Conservation (phyloP, 2,797 vertebrate species). For the Chrosomus eos region DNA sequence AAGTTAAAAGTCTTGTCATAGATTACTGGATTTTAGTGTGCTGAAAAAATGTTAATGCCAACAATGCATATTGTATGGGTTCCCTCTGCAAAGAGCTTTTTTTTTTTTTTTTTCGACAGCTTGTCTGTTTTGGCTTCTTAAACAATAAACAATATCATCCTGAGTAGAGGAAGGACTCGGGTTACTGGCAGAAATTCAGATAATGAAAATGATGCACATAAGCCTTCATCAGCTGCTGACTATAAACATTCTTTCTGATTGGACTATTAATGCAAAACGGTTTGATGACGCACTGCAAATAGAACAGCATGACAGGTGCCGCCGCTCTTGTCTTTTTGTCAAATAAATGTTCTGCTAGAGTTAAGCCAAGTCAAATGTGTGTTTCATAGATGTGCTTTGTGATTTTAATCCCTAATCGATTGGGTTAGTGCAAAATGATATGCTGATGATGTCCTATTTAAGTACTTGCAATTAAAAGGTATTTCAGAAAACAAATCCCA, state of each 20-base stretch:
- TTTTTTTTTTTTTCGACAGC: background rate
- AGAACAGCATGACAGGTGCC: background rate
- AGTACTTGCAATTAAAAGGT: background rate
- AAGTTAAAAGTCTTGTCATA: background rate
- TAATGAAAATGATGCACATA: conserved; percentile 14
- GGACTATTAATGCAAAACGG: background rate
- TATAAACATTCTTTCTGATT: conserved; percentile 26
- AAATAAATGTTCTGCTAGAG: background rate
- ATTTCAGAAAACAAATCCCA: background rate
- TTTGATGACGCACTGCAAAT: conserved; percentile 22
- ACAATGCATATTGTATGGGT: background rate
- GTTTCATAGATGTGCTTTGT: background rate
- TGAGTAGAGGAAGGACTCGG: background rate
- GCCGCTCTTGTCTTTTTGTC: background rate
- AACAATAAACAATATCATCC: conserved; percentile 26
- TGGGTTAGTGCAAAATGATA: background rate
- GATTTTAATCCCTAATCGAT: background rate
- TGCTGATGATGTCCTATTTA: no score
- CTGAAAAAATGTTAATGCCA: background rate
- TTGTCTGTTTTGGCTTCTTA: conserved; percentile 11
- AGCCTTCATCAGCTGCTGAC: conserved; percentile 48
- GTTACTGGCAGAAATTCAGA: conserved; percentile 9
- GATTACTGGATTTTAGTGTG: background rate
- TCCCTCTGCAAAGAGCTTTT: conserved; percentile 4
- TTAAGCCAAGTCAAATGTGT: background rate